phyloP scores from a whole-genome alignment of 2,113 vertebrate genomes.

The Syngnathus typhle region DNA sequence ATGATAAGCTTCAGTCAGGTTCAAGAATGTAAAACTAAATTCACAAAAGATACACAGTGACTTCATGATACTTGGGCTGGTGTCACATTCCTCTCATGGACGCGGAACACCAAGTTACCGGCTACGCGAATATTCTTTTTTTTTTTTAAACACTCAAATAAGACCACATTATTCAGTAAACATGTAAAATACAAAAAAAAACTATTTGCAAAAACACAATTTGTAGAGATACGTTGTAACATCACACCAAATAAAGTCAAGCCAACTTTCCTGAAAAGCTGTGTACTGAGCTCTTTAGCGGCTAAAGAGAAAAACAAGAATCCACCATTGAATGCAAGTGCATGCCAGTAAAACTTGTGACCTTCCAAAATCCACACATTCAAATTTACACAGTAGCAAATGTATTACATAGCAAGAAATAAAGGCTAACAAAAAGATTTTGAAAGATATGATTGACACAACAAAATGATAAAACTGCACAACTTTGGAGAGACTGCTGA shows the following conservation, averaged over 20 bases:
- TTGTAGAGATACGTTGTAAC: slow-evolving; percentile 56
- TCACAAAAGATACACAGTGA: slow-evolving; percentile 7
- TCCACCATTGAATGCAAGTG: slow-evolving; percentile 60
- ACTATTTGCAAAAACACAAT: slow-evolving; percentile 58
- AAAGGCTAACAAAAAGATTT: slow-evolving; percentile 61
- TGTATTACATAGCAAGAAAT: slow-evolving; percentile 70
- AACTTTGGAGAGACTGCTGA: slow-evolving; percentile 60
- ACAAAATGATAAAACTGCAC: slow-evolving; percentile 62
- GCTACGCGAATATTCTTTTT: neutral
- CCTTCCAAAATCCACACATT: slow-evolving; percentile 67
- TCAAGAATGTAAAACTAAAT: neutral
- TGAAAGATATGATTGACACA: slow-evolving; percentile 64
- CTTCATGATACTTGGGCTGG: neutral
- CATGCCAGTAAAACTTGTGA: slow-evolving; percentile 72
- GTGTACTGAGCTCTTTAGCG: slow-evolving; percentile 36
- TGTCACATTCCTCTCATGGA: slow-evolving; percentile 30
- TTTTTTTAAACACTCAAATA: neutral
- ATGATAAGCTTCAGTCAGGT: neutral
- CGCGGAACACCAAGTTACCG: slow-evolving; percentile 4
- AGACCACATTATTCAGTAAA: slow-evolving; percentile 27
- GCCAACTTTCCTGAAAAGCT: slow-evolving; percentile 46
- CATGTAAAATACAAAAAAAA: slow-evolving; percentile 62
- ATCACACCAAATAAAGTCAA: slow-evolving; percentile 57
- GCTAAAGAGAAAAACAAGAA: slow-evolving; percentile 41
- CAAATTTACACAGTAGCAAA: slow-evolving; percentile 75